Evolutionary conservation across 2,797 vertebrate genomes (phyloP), one percentile per base, ranked within the genome.

Genomic region (Zalophus californianus): DNA sequence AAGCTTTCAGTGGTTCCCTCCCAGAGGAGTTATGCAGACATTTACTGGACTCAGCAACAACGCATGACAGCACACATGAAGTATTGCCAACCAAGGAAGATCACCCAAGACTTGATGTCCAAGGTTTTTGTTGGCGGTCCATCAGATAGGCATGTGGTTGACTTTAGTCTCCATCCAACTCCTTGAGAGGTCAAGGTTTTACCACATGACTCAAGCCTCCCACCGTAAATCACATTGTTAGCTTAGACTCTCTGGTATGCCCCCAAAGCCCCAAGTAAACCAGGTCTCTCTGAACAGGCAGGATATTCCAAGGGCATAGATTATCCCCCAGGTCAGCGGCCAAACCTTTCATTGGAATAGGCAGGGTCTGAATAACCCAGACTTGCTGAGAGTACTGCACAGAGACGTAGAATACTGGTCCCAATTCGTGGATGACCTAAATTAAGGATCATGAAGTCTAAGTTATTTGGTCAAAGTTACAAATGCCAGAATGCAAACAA

Each of bases 401-500:
- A 70, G 68, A 54, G 13, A 93, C 54, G 48, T 73, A 32, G 48
- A 56, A 35, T 1, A 72, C 82, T 52, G 35, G 25, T 25, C 82
- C 58, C 38, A 85, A 14, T 64, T 27, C 64, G 29, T 75, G 27
- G 21, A 32, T 44, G 15, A 62, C 35, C 8, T 84, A 50, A 68
- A 75, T 11, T 35, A 73, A 95, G 50, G 25, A 68, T 90, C 80
- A 87, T 38, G 48, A 64, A 90, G 29, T 52, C 20, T 86, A 68
- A 75, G n/a, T 79, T 21, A 90, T 92, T 29, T 87, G 48, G 25
- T 27, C 56, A 23, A 79, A 95, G 52, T 93, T 52, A 68, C 27
- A 75, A 85, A 93, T 92, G 38, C 16, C 77, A 95, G 78, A 92
- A 90, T 21, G 52, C 21, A 90, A 83, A 78, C 3, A 32, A 78